A percentile compares a stretch with the other conserved stretches of the same genome.
phyloP scores from a whole-genome alignment of 2,797 vertebrate species.

The Malacoraja senta region DNA sequence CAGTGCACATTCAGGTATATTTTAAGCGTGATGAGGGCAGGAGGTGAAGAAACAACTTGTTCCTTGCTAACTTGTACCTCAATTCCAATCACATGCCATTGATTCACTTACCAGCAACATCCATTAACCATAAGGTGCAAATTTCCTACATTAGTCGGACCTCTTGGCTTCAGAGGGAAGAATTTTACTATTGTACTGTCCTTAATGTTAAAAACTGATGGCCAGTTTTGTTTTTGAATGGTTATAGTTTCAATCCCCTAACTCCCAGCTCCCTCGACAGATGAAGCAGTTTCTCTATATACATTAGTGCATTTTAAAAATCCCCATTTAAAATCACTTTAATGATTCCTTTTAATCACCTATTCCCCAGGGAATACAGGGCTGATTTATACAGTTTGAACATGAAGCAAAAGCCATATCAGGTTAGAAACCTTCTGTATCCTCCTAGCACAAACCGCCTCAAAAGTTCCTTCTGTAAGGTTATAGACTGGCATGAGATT shows the following conservation, averaged over 20 bases:
- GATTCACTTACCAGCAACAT: neutral
- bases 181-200: neutral
- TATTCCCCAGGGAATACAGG: neutral
- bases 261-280: neutral
- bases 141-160: too few species aligned
- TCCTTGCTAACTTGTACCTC: neutral
- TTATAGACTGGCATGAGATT: neutral
- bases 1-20: too few species aligned
- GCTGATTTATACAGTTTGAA: neutral
- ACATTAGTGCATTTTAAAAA: neutral
- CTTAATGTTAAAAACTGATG: neutral
- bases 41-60: too few species aligned
- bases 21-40: too few species aligned
- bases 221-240: neutral
- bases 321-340: neutral
- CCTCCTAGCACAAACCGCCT: neutral
- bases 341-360: neutral
- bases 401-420: neutral
- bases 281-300: neutral
- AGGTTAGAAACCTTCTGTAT: neutral
- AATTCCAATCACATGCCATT: neutral
- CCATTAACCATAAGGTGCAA: neutral
- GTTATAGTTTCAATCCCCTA: neutral
- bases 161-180: neutral
- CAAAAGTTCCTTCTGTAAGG: neutral